Conservation (phyloP, 2,797 vertebrate species). For the Rallus crepitans region DNA sequence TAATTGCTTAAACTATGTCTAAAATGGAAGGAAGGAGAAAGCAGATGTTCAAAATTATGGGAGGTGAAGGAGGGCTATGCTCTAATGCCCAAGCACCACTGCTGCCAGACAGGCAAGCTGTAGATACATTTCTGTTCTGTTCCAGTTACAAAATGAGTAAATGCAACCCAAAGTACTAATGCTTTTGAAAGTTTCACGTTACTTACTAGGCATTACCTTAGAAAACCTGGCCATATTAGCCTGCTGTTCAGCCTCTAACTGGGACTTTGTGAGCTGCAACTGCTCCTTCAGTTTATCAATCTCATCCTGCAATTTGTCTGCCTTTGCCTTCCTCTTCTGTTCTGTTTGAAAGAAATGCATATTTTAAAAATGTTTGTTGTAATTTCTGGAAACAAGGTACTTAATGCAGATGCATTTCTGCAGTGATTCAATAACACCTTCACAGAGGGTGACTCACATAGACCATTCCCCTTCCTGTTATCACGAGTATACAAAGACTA, state of each 20-base stretch:
- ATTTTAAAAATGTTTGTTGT: not conserved
- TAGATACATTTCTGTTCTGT: not conserved
- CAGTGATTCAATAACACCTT: not conserved
- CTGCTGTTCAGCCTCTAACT: slow-evolving; percentile 86
- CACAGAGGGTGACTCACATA: not conserved
- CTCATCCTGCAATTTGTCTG: slow-evolving; percentile 85
- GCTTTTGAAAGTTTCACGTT: not conserved
- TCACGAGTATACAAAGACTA: not conserved
- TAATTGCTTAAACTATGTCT: not conserved
- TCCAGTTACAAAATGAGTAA: not conserved
- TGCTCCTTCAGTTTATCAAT: slow-evolving; percentile 89
- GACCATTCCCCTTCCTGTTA: not conserved
- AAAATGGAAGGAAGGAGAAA: not conserved
- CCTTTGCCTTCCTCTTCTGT: slow-evolving; percentile 83
- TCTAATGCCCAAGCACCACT: not conserved
- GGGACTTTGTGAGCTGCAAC: slow-evolving; percentile 80
- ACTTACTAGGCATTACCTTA: slow-evolving; percentile 78
- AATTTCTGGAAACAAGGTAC: not conserved
- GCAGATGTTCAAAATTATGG: not conserved
- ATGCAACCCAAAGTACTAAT: not conserved
- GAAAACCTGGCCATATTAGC: slow-evolving; percentile 78
- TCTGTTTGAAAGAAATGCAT: slow-evolving; percentile 73
- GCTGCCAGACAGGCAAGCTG: not conserved
- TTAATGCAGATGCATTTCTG: not conserved
- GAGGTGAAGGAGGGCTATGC: not conserved